phyloP scores from a whole-genome alignment of 1,140 invertebrate species.

The Hycleus cichorii region DNA sequence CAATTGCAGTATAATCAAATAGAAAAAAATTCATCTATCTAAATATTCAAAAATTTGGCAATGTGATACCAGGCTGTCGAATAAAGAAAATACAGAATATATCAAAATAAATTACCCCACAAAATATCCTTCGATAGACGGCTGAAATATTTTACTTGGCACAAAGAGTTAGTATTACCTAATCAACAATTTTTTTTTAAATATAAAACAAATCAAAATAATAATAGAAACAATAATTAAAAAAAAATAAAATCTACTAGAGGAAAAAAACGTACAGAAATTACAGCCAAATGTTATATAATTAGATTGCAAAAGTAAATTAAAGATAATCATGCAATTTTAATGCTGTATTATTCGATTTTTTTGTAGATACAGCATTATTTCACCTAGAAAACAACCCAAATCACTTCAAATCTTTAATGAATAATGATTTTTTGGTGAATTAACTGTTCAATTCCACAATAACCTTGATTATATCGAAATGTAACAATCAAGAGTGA shows the following conservation, averaged over 20 bases:
- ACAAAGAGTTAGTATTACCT: constrained; percentile 19
- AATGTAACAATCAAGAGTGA: too few species aligned
- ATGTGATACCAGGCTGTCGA: constrained; percentile 31
- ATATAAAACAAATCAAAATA: background rate
- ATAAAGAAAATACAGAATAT: too few species aligned
- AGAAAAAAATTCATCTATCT: too few species aligned
- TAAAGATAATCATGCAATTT: background rate
- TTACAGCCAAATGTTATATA: constrained; percentile 4
- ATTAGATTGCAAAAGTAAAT: background rate
- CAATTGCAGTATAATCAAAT: background rate
- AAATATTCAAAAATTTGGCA: constrained; percentile 11
- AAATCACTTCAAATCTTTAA: too few species aligned
- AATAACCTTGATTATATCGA: too few species aligned
- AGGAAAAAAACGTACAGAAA: background rate
- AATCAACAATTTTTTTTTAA: background rate
- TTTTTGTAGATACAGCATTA: too few species aligned
- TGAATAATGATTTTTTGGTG: too few species aligned
- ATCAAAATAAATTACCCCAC: too few species aligned
- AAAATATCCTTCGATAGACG: constrained; percentile 9
- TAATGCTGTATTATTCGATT: too few species aligned
- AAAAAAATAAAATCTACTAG: background rate
- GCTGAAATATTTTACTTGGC: constrained; percentile 21
- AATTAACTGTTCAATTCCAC: too few species aligned
- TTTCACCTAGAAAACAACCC: too few species aligned
- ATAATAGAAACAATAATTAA: background rate